Evolutionary conservation across 2,888 invertebrate species (phyloP).

Genomic region (Lithophane ornitopus): DNA sequence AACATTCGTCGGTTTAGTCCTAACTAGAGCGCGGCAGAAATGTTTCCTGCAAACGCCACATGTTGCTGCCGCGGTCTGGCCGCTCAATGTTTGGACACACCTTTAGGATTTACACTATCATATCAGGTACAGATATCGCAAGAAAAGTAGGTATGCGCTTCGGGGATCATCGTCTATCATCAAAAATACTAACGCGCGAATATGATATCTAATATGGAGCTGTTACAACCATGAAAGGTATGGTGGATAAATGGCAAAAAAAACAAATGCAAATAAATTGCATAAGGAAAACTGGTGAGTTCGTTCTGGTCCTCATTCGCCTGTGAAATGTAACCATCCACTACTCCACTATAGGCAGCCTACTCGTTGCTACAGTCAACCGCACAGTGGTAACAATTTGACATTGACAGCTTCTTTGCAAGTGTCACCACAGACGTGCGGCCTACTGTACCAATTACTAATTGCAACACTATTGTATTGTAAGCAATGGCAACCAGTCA

Average conservation of each 20-base stretch:
- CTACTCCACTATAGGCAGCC: not conserved
- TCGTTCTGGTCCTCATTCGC: not conserved
- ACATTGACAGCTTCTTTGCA: not conserved
- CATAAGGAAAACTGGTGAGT: not conserved
- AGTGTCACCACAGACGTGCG: too few species aligned
- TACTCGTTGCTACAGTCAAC: not conserved
- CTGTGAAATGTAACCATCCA: not conserved
- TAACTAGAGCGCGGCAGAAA: too few species aligned
- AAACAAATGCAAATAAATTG: not conserved
- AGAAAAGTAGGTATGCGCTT: not conserved
- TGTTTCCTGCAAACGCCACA: too few species aligned
- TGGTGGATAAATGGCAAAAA: not conserved
- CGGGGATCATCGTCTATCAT: not conserved
- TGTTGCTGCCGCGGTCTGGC: too few species aligned
- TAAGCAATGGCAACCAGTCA: conserved; percentile 1
- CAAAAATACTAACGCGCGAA: not conserved
- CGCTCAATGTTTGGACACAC: too few species aligned
- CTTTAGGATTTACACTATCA: too few species aligned
- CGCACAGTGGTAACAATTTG: not conserved
- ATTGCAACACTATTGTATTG: not conserved
- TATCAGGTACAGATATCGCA: not conserved
- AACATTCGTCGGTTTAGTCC: too few species aligned
- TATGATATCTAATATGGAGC: too few species aligned
- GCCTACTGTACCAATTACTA: not conserved
- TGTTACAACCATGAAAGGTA: not conserved